Evolutionary conservation across 2,888 invertebrate species (phyloP).

Genomic region (Papilio gigon): DNA sequence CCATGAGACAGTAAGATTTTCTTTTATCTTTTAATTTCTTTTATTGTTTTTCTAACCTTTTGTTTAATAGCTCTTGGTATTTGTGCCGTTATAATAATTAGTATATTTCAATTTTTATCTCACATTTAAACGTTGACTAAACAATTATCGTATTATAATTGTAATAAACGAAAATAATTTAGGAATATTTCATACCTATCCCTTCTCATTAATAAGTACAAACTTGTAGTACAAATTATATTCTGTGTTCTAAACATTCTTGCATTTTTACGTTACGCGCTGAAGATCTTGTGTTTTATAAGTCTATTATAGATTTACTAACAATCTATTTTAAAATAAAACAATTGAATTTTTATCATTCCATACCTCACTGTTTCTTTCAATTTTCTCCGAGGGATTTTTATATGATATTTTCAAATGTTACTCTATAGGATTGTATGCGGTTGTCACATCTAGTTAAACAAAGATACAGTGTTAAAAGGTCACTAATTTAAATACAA

Average conservation of each 20-base stretch:
- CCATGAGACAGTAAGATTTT: slow-evolving; percentile 81
- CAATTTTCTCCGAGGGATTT: background rate
- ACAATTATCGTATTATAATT: background rate
- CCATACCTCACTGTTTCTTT: background rate
- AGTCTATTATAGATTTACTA: background rate
- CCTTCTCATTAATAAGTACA: background rate
- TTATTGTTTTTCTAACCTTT: background rate
- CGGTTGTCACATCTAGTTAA: too few relatives aligned
- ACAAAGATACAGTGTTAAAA: background rate
- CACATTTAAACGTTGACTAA: too few relatives aligned
- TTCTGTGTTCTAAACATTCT: too few relatives aligned
- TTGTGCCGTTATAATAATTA: too few relatives aligned
- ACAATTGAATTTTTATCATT: background rate
- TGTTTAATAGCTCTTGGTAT: background rate
- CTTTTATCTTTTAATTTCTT: slow-evolving; percentile 46
- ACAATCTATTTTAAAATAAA: background rate
- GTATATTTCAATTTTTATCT: too few relatives aligned
- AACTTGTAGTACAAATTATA: too few relatives aligned
- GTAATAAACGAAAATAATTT: background rate
- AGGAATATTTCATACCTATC: background rate
- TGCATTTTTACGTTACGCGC: too few relatives aligned
- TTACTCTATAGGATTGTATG: too few relatives aligned
- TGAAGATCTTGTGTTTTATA: background rate
- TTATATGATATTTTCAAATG: too few relatives aligned
- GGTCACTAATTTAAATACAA: background rate